A percentile compares a stretch with the other conserved stretches of the same genome.
phyloP scores from a whole-genome alignment of 2,888 invertebrate species.

The Crepidodera aurea region DNA sequence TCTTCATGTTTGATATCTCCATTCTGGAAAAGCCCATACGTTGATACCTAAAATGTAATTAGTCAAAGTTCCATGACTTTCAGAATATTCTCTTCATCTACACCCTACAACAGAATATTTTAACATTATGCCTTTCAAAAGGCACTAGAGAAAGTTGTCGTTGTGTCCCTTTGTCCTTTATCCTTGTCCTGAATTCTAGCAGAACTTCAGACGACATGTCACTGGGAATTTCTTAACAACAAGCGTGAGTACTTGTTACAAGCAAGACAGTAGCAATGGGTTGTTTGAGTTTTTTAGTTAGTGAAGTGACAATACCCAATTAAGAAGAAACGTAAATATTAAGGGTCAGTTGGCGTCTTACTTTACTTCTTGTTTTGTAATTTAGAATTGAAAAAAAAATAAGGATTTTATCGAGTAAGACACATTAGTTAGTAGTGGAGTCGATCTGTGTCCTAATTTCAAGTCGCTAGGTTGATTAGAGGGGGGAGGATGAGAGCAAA shows the following conservation, averaged over 20 bases:
- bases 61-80: conserved; percentile 4
- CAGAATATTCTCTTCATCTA: conserved; percentile 6
- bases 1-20: not conserved
- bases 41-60: conserved; percentile 10
- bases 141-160: conserved; percentile 9
- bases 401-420: too few relatives aligned
- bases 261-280: not conserved
- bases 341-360: too few relatives aligned
- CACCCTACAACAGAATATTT: not conserved
- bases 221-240: not conserved
- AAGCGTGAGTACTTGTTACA: not conserved
- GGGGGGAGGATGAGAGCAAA: too few relatives aligned
- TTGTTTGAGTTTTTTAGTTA: not conserved
- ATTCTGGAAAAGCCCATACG: not conserved
- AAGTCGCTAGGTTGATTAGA: too few relatives aligned
- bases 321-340: not conserved
- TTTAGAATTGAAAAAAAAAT: too few relatives aligned
- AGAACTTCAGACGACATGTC: not conserved
- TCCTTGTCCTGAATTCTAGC: not conserved
- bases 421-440: too few relatives aligned
- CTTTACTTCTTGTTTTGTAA: too few relatives aligned
- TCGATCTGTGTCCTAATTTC: too few relatives aligned
- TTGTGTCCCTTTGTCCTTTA: not conserved
- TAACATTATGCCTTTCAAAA: not conserved
- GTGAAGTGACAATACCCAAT: not conserved